These are phyloP conservation scores for Chroicocephalus ridibundus DNA, from an alignment of 2,113 vertebrate species.

Conservation along the genomic window DNA sequence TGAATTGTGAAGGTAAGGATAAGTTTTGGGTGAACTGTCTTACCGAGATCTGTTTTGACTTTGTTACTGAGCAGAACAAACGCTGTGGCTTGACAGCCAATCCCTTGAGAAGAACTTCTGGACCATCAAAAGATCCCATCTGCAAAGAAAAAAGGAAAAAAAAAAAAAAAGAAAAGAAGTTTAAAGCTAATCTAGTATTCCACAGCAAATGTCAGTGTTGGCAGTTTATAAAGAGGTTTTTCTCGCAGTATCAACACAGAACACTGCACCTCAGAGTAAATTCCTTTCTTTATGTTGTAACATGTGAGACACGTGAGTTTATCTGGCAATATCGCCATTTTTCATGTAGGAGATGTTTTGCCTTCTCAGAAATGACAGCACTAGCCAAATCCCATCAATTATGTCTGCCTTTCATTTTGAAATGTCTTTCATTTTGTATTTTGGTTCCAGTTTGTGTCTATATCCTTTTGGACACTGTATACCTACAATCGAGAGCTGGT, in stretches of 20 bases:
- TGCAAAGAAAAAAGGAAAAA: background rate
- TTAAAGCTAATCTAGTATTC: background rate
- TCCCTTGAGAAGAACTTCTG: background rate
- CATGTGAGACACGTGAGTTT: background rate
- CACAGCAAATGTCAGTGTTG: background rate
- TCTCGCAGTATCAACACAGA: background rate
- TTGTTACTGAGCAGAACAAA: background rate
- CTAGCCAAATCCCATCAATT: background rate
- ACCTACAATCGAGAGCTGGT: slow-evolving; percentile 84
- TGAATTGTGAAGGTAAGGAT: background rate
- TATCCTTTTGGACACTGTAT: slow-evolving; percentile 86
- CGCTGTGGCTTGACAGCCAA: background rate
- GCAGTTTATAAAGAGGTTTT: background rate
- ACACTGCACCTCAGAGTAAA: background rate
- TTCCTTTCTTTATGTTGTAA: background rate
- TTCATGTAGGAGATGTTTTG: background rate
- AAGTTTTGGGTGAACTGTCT: background rate
- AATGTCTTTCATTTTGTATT: background rate
- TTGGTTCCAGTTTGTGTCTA: slow-evolving; percentile 80
- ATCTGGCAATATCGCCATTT: background rate
- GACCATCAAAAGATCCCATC: background rate
- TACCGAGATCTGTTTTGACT: background rate
- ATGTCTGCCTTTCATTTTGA: background rate
- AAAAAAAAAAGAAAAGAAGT: background rate
- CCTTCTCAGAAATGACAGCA: background rate